phyloP scores from a whole-genome alignment of 2,113 vertebrate genomes.

The Brienomyrus longianalis region DNA sequence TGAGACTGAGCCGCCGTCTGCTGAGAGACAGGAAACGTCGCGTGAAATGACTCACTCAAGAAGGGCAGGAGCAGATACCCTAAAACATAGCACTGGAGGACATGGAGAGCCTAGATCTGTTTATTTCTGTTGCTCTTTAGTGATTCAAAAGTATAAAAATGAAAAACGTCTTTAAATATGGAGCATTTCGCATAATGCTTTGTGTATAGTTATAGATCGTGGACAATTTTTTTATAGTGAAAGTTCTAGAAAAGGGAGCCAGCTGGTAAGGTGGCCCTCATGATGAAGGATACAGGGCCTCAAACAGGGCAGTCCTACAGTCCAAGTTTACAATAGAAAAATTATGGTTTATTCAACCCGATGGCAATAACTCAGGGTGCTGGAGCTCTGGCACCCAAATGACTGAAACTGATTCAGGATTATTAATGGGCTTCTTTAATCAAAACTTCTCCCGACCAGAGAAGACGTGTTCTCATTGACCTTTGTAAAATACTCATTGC shows the following conservation, averaged over 20 bases:
- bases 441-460: conserved; percentile 48
- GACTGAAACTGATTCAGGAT: conserved; percentile 25
- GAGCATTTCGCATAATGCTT: background rate
- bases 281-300: background rate
- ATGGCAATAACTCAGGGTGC: background rate
- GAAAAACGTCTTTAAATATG: background rate
- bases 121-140: background rate
- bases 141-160: background rate
- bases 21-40: background rate
- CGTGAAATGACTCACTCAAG: background rate
- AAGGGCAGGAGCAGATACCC: background rate
- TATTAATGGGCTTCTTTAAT: conserved; percentile 40
- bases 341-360: background rate
- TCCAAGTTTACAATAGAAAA: background rate
- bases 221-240: background rate
- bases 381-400: background rate
- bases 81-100: background rate
- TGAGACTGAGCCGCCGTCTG: background rate
- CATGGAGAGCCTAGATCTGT: background rate
- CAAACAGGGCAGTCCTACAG: background rate
- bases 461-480: conserved; percentile 41
- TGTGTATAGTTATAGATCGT: background rate
- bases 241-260: background rate
- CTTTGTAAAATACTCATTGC: conserved; percentile 47
- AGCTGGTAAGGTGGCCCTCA: background rate